A percentile compares a stretch with the other conserved stretches of the same genome.
phyloP scores from a whole-genome alignment of 2,113 vertebrate genomes.

The Oncorhynchus nerka region DNA sequence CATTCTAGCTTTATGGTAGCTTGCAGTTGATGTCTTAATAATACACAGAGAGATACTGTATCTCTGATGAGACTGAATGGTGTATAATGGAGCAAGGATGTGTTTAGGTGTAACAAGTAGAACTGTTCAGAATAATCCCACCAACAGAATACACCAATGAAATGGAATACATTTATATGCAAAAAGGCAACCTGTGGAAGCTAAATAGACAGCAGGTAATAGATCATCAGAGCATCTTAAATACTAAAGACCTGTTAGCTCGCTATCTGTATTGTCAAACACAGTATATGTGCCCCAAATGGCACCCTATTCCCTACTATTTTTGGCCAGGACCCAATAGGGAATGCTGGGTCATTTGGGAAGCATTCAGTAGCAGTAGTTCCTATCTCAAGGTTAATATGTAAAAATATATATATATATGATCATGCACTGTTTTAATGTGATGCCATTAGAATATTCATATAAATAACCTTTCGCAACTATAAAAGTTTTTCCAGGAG shows the following conservation, averaged over 20 bases:
- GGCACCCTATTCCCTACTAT: background rate
- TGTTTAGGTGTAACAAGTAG: constrained; percentile 42
- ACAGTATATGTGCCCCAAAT: background rate
- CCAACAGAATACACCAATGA: constrained; percentile 45
- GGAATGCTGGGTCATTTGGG: too few relatives aligned
- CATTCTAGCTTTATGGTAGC: background rate
- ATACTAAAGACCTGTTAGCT: constrained; percentile 50
- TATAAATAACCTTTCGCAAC: constrained; percentile 27
- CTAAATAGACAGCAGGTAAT: constrained; percentile 51
- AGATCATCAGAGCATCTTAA: constrained; percentile 54
- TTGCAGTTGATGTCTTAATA: constrained; percentile 41
- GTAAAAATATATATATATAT: background rate
- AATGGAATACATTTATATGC: constrained; percentile 60
- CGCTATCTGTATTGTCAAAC: constrained; percentile 11
- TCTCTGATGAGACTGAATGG: constrained; percentile 47
- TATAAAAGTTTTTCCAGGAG: background rate
- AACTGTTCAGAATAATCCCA: constrained; percentile 50
- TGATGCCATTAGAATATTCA: constrained; percentile 11
- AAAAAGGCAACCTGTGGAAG: constrained; percentile 45
- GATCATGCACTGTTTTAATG: background rate
- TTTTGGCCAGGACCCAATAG: too few relatives aligned
- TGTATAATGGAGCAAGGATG: constrained; percentile 39
- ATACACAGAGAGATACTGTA: constrained; percentile 9
- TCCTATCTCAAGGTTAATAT: background rate
- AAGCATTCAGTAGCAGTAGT: background rate